Evolutionary conservation across 2,113 vertebrate species (phyloP).

Genomic region (Hoplias malabaricus): DNA sequence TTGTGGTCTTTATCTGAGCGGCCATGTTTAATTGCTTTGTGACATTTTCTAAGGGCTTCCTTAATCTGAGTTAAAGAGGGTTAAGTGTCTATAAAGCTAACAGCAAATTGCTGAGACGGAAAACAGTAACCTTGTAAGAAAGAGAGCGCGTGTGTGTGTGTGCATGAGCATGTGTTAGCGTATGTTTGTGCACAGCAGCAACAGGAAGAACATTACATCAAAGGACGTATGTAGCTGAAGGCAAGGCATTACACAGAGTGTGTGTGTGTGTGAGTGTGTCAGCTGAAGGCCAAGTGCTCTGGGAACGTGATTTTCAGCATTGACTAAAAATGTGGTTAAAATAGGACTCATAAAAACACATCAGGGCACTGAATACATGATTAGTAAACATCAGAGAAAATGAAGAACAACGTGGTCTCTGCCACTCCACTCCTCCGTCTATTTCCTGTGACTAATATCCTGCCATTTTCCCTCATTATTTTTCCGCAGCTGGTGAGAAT

Average conservation of each 20-base stretch:
- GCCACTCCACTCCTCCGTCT: slow-evolving; percentile 5
- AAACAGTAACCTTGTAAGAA: slow-evolving; percentile 21
- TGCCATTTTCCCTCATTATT: slow-evolving; percentile 30
- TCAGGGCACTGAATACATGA: neutral
- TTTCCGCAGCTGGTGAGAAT: neutral
- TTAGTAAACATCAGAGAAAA: slow-evolving; percentile 7
- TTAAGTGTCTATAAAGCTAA: slow-evolving; percentile 23
- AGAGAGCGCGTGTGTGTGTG: neutral
- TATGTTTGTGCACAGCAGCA: neutral
- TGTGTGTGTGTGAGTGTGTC: neutral
- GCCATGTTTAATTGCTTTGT: slow-evolving; percentile 18
- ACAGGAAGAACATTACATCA: neutral
- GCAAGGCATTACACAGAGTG: neutral
- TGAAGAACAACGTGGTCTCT: neutral
- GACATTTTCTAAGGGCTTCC: slow-evolving; percentile 5
- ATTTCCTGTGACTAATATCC: slow-evolving; percentile 17
- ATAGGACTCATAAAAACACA: neutral
- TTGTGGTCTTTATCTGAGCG: neutral
- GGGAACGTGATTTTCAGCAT: slow-evolving; percentile 1
- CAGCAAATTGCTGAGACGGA: neutral
- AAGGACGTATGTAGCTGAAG: slow-evolving; percentile 1
- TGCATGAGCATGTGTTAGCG: neutral
- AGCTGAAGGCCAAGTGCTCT: neutral
- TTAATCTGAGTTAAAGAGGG: slow-evolving; percentile 11
- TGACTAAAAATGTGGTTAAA: slow-evolving; percentile 4